phyloP scores from a whole-genome alignment of 2,888 invertebrate species.

The Pocota personata region DNA sequence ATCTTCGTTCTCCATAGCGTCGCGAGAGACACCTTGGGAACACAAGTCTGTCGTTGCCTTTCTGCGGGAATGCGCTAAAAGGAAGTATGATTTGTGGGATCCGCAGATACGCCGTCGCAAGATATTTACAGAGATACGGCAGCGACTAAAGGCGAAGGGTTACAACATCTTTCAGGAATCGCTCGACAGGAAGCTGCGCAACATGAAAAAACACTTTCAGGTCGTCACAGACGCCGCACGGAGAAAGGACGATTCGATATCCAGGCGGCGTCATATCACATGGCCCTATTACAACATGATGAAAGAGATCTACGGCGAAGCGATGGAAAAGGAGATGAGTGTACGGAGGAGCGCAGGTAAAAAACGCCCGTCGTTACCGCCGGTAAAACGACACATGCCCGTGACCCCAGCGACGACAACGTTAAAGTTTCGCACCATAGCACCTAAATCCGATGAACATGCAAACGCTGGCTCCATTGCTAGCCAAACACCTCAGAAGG shows the following conservation, averaged over 20 bases:
- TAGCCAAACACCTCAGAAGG: background rate
- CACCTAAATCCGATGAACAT: background rate
- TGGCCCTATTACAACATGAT: conserved; percentile 48
- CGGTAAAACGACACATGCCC: background rate
- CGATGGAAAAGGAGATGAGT: background rate
- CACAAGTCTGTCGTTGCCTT: conserved; percentile 17
- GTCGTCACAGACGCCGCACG: background rate
- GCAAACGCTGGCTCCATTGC: background rate
- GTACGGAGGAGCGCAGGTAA: background rate
- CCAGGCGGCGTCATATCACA: background rate
- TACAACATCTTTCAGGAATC: conserved; percentile 12
- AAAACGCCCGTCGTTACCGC: background rate
- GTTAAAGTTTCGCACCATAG: conserved; percentile 12
- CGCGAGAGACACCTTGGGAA: background rate
- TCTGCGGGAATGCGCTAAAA: conserved; percentile 18
- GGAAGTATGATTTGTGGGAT: conserved; percentile 23
- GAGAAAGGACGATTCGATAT: background rate
- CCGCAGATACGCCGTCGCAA: conserved; percentile 6
- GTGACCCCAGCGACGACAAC: background rate
- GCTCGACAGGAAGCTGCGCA: conserved; percentile 50
- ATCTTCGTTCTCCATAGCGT: background rate
- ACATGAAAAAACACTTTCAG: conserved; percentile 29
- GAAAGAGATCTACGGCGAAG: conserved; percentile 25
- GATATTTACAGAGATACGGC: conserved; percentile 26
- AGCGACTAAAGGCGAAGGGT: conserved; percentile 1